Evolutionary conservation across 2,888 invertebrate genomes (phyloP), one percentile per base, ranked within the genome.

Genomic region (Argyresthia goedartella): DNA sequence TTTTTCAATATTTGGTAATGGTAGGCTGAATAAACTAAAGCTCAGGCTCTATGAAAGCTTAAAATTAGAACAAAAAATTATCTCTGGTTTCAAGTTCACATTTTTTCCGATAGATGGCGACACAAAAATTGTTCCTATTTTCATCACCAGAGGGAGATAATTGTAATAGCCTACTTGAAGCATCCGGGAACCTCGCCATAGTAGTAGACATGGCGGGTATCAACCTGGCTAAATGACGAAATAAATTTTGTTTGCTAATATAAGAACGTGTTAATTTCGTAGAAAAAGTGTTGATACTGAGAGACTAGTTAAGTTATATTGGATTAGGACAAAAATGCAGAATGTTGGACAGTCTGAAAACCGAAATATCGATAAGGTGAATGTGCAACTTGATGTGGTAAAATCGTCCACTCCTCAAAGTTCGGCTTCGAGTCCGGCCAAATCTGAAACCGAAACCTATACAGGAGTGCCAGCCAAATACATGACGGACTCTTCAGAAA

Each of bases 401-500:
- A 90, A 90, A 89, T 89, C 90, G 86, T 91, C 93, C 87, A 92
- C 92, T 91, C 93, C 94, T 90, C 93, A 93, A 88, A 93, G 93
- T 87, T 92, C 91, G 84, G 91, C 91, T 89, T 92, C 92, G 79
- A 93, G 92, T 89, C 92, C 92, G 82, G 91, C 91, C 78, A 92
- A 92, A 89, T 92, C 94, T 77, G 93, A 93, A 89, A 94, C 93
- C 79, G 95, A 95, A 89, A 94, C 94, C 80, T 93, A 91, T 89
- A 92, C 92, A 76, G 94, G 93, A 86, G 88, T 91, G 78, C 94
- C 93, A 80, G 92, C 93, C 76, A 93, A 93, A 89, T 94, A 92
- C 90, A 95, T 95, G 90, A 93, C 95, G 86, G 96, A 96, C 89
- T 92, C 96, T 81, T 96, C 96, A 73, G 96, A 95, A 89, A 96